phyloP scores from a whole-genome alignment of 1,140 invertebrate species.

The Coelopa frigida region DNA sequence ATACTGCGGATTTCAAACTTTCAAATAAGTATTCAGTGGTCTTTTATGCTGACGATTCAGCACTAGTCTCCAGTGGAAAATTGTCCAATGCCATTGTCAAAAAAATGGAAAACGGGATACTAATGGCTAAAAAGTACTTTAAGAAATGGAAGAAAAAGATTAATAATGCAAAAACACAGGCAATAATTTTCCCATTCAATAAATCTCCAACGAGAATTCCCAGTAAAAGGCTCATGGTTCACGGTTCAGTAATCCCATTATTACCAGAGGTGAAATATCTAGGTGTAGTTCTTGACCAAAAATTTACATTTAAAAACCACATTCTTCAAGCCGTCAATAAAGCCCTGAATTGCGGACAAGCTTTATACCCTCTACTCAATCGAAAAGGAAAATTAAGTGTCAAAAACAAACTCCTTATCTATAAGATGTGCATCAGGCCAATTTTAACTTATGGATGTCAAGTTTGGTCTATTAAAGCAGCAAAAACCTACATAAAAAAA shows the following conservation, averaged over 20 bases:
- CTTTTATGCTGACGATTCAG: slow-evolving; percentile 27
- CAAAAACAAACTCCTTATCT: neutral
- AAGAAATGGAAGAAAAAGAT: slow-evolving; percentile 1
- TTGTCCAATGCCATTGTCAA: neutral
- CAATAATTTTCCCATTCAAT: too few species aligned
- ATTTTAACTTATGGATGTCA: slow-evolving; percentile 7
- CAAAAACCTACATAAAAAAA: neutral
- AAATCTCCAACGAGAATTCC: neutral
- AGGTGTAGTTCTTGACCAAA: too few species aligned
- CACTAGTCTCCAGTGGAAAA: slow-evolving; percentile 4
- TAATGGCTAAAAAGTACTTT: neutral
- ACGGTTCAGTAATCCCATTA: neutral
- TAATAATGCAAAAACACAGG: too few species aligned
- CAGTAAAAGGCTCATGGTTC: neutral
- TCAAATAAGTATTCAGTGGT: neutral
- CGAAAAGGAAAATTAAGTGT: neutral
- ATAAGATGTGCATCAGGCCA: slow-evolving; percentile 7
- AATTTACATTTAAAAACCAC: slow-evolving; percentile 1
- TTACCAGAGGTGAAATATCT: too few species aligned
- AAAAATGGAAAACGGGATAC: neutral
- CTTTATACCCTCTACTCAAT: neutral
- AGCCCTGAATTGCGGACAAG: neutral
- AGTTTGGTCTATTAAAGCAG: neutral
- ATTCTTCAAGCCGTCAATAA: neutral
- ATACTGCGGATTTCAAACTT: slow-evolving; percentile 23